phyloP scores from a whole-genome alignment of 2,888 invertebrate genomes.

The Philopedon plagiatum region DNA sequence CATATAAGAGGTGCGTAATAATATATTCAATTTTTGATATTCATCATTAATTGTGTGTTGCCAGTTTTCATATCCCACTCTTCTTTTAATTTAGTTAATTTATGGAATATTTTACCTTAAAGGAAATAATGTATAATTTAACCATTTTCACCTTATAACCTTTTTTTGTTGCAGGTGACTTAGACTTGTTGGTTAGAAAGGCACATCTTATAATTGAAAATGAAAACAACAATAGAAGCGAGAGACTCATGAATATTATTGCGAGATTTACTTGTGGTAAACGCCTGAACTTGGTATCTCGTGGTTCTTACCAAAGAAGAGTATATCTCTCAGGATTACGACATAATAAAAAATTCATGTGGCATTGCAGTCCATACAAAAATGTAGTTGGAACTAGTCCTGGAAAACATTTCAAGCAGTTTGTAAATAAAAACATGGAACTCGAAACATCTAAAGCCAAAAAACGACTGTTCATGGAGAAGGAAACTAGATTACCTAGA shows the following conservation, averaged over 20 bases:
- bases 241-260: slow-evolving; percentile 48
- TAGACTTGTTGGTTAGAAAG: slow-evolving; percentile 38
- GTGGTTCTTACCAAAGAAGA: slow-evolving; percentile 47
- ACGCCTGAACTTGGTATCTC: slow-evolving; percentile 49
- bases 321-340: slow-evolving; percentile 43
- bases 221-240: slow-evolving; percentile 50
- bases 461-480: not conserved
- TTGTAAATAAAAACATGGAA: not conserved
- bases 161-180: slow-evolving; percentile 26
- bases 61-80: too few species aligned
- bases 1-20: not conserved
- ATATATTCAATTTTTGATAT: not conserved
- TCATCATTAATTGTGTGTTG: too few species aligned
- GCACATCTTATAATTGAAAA: slow-evolving; percentile 45
- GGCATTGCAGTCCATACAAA: slow-evolving; percentile 46
- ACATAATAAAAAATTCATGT: slow-evolving; percentile 39
- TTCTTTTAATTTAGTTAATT: too few species aligned
- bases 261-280: slow-evolving; percentile 51
- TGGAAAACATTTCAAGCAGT: slow-evolving; percentile 20
- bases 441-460: not conserved
- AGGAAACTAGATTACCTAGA: too few species aligned
- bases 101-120: too few species aligned
- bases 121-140: too few species aligned
- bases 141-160: too few species aligned
- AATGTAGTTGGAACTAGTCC: slow-evolving; percentile 26